A percentile compares a stretch with the other conserved stretches of the same genome.
These are phyloP conservation scores for Aphis craccivora DNA, from an alignment of 1,140 invertebrate species.

Conservation along the genomic window DNA sequence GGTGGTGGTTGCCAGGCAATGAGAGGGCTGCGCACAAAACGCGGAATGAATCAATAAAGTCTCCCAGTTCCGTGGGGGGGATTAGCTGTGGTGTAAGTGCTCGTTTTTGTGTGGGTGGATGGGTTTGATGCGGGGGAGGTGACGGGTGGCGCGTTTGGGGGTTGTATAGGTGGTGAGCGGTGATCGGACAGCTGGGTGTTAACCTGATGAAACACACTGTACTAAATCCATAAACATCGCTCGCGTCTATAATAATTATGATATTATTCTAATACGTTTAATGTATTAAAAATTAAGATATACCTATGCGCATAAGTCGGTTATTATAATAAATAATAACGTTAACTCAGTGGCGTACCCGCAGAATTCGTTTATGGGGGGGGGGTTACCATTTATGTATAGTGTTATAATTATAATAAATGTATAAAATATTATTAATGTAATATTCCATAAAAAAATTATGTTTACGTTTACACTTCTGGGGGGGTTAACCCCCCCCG, in stretches of 20 bases:
- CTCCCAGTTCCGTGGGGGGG: neutral
- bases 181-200: neutral
- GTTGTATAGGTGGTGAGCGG: neutral
- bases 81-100: neutral
- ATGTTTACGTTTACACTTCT: too few relatives aligned
- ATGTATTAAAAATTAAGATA: too few relatives aligned
- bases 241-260: neutral
- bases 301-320: too few relatives aligned
- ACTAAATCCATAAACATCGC: neutral
- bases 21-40: constrained; percentile 46
- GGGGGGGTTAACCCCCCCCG: too few relatives aligned
- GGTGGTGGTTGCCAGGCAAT: constrained; percentile 58
- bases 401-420: too few relatives aligned
- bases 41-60: constrained; percentile 31
- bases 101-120: neutral
- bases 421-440: too few relatives aligned
- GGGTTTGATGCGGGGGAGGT: neutral
- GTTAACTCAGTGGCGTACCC: too few relatives aligned
- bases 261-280: neutral
- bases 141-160: too few relatives aligned
- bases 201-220: neutral
- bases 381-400: too few relatives aligned
- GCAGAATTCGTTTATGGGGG: too few relatives aligned
- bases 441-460: too few relatives aligned
- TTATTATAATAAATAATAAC: too few relatives aligned